Evolutionary conservation across 2,113 vertebrate genomes (phyloP).

Genomic region (Apteryx mantelli): DNA sequence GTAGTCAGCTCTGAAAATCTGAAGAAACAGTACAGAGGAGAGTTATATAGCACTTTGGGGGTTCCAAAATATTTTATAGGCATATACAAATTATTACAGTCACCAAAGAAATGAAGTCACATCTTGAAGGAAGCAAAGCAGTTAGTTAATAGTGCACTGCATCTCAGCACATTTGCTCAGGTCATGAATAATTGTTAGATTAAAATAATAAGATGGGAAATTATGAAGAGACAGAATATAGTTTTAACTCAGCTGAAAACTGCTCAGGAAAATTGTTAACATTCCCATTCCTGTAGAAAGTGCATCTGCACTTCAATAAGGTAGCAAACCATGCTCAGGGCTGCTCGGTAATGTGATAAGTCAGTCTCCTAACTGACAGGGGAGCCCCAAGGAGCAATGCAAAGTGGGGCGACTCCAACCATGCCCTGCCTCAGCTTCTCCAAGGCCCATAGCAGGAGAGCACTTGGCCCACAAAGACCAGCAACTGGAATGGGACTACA

Average conservation of each 20-base stretch:
- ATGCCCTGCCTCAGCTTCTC: fast-evolving
- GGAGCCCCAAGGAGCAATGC: fast-evolving
- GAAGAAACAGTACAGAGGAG: neutral
- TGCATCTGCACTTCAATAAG: neutral
- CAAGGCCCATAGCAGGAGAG: neutral
- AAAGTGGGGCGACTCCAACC: neutral
- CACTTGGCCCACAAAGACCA: neutral
- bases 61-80: neutral
- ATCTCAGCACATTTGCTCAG: neutral
- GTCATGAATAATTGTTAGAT: neutral
- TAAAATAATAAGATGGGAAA: neutral
- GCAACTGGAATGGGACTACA: fast-evolving
- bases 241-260: constrained; percentile 23
- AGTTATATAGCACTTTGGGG: neutral
- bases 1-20: neutral
- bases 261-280: neutral
- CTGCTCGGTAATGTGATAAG: neutral
- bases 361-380: neutral
- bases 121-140: neutral
- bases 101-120: neutral
- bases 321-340: neutral
- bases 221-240: neutral
- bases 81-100: neutral
- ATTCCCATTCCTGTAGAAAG: neutral
- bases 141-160: neutral